Evolutionary conservation across 2,797 vertebrate species (phyloP), one percentile per base, ranked within the genome.

Genomic region (Rhadinocentrus ornatus): DNA sequence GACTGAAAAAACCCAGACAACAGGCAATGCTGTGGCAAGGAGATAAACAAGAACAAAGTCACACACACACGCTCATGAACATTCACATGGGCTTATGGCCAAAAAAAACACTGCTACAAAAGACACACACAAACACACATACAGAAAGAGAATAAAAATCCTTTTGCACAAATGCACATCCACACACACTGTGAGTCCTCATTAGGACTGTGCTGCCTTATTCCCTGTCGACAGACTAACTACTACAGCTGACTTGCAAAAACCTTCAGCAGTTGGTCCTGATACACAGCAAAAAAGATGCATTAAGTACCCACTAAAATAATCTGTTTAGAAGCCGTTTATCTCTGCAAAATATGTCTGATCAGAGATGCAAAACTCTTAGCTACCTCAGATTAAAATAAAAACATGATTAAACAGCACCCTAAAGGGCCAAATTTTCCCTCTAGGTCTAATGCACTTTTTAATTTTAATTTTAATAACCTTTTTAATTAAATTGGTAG

Each of bases 1-100:
- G 87, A 69, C 69, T 62, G 72, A 85, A 75, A 83, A 83, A 88
- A 66, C 39, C 74, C 63, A 66, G 26, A 74, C 68, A 73, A 76
- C 70, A 69, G 73, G 61, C 75, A 56, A 48, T 15, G 82, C 80
- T 77, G 75, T 56, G 37, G 56, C 22, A 41, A 32, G 58, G 44
- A 77, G 84, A 84, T 81, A 86, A 80, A 87, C 61, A 72, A 64
- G 64, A 48, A 74, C 27, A 69, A 62, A 65, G 1, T 11, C 62
- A 3, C 6, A 52, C 65, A 26, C 37, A 44, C 16, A 3, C 39
- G 56, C 55, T 24, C 8, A 16, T 29, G 62, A 29, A 61, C 26
- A 52, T 11, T n/a, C 24, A 18, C 0, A n/a, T 16, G n/a, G 35
- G 72, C 39, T 62, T 24, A 27, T 8, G 27, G 73, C 54, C 58